Conservation (phyloP, 2,797 vertebrate genomes). For the Toxotes lorentzi region DNA sequence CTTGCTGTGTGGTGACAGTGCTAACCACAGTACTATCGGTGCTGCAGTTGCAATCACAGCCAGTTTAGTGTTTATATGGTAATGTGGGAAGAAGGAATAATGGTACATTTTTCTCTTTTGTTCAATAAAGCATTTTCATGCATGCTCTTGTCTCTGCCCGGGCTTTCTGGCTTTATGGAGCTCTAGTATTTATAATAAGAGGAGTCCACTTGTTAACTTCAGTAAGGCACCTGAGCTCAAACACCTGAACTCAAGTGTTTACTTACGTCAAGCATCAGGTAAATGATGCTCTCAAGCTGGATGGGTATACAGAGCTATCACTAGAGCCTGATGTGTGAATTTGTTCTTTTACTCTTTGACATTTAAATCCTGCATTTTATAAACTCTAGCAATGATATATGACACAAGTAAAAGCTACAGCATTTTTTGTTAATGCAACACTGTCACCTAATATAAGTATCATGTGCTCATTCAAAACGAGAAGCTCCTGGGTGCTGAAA, state of each 20-base stretch:
- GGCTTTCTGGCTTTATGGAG: neutral
- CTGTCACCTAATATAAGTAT: slow-evolving; percentile 25
- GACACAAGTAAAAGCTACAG: neutral
- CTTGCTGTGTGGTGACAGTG: no score
- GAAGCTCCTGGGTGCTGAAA: slow-evolving; percentile 1
- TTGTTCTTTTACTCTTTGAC: neutral
- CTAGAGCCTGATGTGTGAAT: neutral
- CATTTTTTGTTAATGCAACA: neutral
- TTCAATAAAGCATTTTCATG: neutral
- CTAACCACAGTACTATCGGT: neutral
- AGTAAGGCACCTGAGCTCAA: no score
- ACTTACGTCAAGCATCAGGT: neutral
- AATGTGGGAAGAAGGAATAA: neutral
- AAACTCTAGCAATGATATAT: slow-evolving; percentile 10
- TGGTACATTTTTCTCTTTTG: neutral
- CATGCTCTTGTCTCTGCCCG: neutral
- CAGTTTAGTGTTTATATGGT: neutral
- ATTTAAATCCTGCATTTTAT: slow-evolving; percentile 5
- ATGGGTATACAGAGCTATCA: neutral
- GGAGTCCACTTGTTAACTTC: neutral
- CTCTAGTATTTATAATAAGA: neutral
- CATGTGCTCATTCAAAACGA: slow-evolving; percentile 35
- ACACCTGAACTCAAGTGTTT: neutral
- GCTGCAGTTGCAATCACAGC: neutral
- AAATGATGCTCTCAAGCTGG: slow-evolving; percentile 10